Evolutionary conservation across 2,888 invertebrate species (phyloP).

Genomic region (Graphium colonna): DNA sequence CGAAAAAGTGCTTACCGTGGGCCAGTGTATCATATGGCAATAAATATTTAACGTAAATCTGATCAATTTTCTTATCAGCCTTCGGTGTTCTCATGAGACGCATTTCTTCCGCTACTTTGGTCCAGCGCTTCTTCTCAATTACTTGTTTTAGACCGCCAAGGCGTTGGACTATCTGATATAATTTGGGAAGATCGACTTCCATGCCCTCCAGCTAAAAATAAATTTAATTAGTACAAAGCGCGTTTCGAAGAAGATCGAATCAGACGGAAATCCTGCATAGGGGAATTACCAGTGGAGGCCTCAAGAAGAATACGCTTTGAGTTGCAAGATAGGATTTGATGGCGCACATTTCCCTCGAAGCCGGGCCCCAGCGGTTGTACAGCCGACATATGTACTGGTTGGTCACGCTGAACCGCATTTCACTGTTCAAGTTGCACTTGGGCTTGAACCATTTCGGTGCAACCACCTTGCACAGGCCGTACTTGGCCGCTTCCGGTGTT

Average conservation of each 20-base stretch:
- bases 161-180: conserved; percentile 91
- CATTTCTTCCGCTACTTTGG: conserved; percentile 92
- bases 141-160: conserved; percentile 93
- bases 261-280: too few relatives aligned
- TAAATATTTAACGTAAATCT: conserved; percentile 94
- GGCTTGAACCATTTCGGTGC: conserved; percentile 88
- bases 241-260: too few relatives aligned
- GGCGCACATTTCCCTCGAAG: conserved; percentile 90
- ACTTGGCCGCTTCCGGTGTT: conserved; percentile 86
- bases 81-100: conserved; percentile 89
- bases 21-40: conserved; percentile 93
- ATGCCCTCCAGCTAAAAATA: conserved; percentile 88
- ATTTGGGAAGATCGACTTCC: conserved; percentile 92
- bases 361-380: conserved; percentile 93
- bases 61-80: conserved; percentile 90
- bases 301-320: conserved; percentile 86
- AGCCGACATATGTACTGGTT: conserved; percentile 95
- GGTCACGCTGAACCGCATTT: conserved; percentile 91
- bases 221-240: not conserved
- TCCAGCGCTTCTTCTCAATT: conserved; percentile 93
- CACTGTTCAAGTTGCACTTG: conserved; percentile 90
- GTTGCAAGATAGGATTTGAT: conserved; percentile 90
- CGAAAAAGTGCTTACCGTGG: conserved; percentile 68
- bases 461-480: conserved; percentile 92
- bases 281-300: conserved; percentile 87